Conservation (phyloP, 2,797 vertebrate species). For the Serranus cabrilla region DNA sequence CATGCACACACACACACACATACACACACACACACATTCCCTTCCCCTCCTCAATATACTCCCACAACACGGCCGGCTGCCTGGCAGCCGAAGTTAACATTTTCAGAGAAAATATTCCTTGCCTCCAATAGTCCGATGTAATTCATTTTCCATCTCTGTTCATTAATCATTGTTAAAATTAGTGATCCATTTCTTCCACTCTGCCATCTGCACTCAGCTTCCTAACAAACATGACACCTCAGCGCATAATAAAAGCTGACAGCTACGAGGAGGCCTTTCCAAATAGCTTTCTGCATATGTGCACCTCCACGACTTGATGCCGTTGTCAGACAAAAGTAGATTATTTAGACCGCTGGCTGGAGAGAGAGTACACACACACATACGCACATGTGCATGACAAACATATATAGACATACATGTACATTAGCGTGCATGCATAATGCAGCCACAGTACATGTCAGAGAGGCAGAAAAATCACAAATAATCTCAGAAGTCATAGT, state of each 20-base stretch:
- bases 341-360: slow-evolving; percentile 94
- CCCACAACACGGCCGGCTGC: slow-evolving; percentile 82
- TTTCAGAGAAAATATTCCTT: slow-evolving; percentile 99
- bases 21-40: slow-evolving; percentile 38
- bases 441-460: slow-evolving; percentile 13
- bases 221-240: slow-evolving; percentile 99
- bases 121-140: slow-evolving; percentile 99
- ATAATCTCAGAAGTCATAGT: slow-evolving; percentile 34
- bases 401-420: slow-evolving; percentile 3
- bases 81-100: slow-evolving; percentile 98
- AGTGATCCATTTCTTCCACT: slow-evolving; percentile 99
- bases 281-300: slow-evolving; percentile 99
- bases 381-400: neutral
- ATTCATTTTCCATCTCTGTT: slow-evolving; percentile 99
- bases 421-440: neutral
- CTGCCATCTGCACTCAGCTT: slow-evolving; percentile 99
- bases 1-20: slow-evolving; percentile 27
- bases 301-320: slow-evolving; percentile 97
- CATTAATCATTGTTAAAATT: slow-evolving; percentile 99
- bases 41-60: slow-evolving; percentile 88
- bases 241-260: slow-evolving; percentile 99
- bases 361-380: slow-evolving; percentile 54
- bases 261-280: slow-evolving; percentile 99
- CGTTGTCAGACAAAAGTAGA: slow-evolving; percentile 99
- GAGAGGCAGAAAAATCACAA: slow-evolving; percentile 22